phyloP scores from a whole-genome alignment of 1,140 invertebrate genomes.

The Temnothorax nylanderi region DNA sequence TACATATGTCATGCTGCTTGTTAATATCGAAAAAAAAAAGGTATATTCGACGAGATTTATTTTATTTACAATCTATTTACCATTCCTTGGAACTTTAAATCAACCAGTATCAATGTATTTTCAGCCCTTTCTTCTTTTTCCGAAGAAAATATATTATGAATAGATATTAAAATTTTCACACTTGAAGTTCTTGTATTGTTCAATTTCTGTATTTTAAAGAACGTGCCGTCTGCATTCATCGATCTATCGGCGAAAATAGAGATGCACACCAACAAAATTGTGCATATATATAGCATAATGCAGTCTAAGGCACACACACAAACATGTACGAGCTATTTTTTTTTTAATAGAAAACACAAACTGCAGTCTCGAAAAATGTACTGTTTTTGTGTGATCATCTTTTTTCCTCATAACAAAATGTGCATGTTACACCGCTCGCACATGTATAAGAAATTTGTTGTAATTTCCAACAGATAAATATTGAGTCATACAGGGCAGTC shows the following conservation, averaged over 20 bases:
- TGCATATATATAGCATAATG: not conserved
- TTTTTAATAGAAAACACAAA: not conserved
- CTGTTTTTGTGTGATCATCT: not conserved
- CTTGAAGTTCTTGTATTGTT: not conserved
- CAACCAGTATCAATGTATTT: not conserved
- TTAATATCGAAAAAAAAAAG: not conserved
- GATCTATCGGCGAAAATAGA: slow-evolving; percentile 21
- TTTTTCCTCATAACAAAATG: not conserved
- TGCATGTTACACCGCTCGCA: not conserved
- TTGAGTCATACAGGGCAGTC: not conserved
- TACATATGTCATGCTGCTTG: not conserved
- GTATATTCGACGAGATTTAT: not conserved
- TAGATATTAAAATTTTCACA: not conserved
- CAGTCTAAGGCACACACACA: not conserved
- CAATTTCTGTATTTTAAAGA: slow-evolving; percentile 5
- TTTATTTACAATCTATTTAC: not conserved
- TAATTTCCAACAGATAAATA: not conserved
- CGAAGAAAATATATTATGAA: not conserved
- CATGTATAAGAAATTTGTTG: not conserved
- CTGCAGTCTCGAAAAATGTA: too few species aligned
- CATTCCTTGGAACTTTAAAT: not conserved
- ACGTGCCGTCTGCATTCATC: slow-evolving; percentile 24
- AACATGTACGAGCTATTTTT: not conserved
- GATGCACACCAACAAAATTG: not conserved
- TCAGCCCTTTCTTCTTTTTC: not conserved